Conservation (phyloP, 2,888 invertebrate species). For the Allygus modestus region DNA sequence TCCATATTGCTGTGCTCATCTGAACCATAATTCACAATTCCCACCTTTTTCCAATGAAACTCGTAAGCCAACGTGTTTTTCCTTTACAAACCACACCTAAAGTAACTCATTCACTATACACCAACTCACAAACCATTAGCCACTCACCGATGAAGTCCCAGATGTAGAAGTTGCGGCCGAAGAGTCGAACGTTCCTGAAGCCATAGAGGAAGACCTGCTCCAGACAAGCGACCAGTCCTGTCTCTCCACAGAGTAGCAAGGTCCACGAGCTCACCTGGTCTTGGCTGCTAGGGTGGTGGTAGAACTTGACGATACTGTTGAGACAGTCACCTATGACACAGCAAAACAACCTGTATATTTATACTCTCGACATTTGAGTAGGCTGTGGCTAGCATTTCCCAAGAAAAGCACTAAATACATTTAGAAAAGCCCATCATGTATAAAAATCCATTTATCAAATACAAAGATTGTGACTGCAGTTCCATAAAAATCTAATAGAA, state of each 20-base stretch:
- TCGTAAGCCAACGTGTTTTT: too few relatives aligned
- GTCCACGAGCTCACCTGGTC: slow-evolving; percentile 83
- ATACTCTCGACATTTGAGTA: slow-evolving; percentile 68
- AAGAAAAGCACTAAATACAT: too few relatives aligned
- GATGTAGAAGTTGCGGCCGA: slow-evolving; percentile 95
- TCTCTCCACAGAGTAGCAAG: slow-evolving; percentile 95
- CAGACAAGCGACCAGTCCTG: slow-evolving; percentile 94
- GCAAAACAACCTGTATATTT: not conserved
- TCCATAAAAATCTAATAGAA: too few relatives aligned
- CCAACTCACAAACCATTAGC: too few relatives aligned
- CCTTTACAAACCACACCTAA: too few relatives aligned
- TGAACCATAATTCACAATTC: too few relatives aligned
- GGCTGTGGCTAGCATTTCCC: not conserved
- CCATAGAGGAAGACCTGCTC: slow-evolving; percentile 98
- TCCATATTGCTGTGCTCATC: too few relatives aligned
- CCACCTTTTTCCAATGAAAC: too few relatives aligned
- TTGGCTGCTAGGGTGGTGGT: slow-evolving; percentile 82
- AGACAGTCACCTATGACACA: slow-evolving; percentile 90
- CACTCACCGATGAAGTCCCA: slow-evolving; percentile 98
- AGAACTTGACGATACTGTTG: slow-evolving; percentile 97
- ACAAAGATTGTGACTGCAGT: too few relatives aligned
- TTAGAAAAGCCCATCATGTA: too few relatives aligned
- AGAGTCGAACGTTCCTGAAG: slow-evolving; percentile 94
- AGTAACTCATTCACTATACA: too few relatives aligned
- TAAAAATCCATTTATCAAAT: too few relatives aligned